A percentile compares a stretch with the other conserved stretches of the same genome.
phyloP scores from a whole-genome alignment of 2,113 vertebrate genomes.

The Periophthalmus modestus region DNA sequence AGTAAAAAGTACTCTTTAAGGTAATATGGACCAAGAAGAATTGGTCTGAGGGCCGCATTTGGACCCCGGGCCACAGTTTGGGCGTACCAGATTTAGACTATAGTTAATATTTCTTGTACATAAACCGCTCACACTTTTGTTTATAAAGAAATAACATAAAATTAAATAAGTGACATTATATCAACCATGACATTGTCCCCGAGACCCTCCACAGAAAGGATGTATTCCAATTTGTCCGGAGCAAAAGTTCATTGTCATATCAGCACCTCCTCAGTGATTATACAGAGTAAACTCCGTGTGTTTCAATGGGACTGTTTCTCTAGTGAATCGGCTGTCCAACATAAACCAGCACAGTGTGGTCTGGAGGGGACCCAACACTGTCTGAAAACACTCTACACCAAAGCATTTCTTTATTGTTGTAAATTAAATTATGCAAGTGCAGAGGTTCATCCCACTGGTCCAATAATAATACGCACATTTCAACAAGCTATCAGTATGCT shows the following conservation, averaged over 20 bases:
- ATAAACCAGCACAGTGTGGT: constrained; percentile 15
- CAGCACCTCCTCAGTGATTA: constrained; percentile 16
- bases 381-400: constrained; percentile 1
- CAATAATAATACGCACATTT: constrained; percentile 2
- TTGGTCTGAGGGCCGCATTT: too few species aligned
- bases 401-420: constrained; percentile 1
- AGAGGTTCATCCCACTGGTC: not conserved
- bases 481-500: not conserved
- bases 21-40: too few species aligned
- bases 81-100: too few species aligned
- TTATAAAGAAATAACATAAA: too few species aligned
- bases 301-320: constrained; percentile 27
- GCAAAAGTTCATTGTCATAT: constrained; percentile 5
- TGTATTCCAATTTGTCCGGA: constrained; percentile 8
- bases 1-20: too few species aligned
- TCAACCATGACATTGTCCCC: not conserved
- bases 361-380: constrained; percentile 16
- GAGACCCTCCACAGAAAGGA: not conserved
- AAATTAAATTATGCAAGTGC: not conserved
- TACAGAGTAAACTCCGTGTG: constrained; percentile 10
- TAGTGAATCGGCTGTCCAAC: constrained; percentile 11
- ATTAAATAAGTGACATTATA: not conserved
- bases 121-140: too few species aligned
- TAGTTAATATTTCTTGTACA: too few species aligned
- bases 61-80: too few species aligned